Conservation (phyloP, 2,888 invertebrate species). For the Agrilus cyanescens region DNA sequence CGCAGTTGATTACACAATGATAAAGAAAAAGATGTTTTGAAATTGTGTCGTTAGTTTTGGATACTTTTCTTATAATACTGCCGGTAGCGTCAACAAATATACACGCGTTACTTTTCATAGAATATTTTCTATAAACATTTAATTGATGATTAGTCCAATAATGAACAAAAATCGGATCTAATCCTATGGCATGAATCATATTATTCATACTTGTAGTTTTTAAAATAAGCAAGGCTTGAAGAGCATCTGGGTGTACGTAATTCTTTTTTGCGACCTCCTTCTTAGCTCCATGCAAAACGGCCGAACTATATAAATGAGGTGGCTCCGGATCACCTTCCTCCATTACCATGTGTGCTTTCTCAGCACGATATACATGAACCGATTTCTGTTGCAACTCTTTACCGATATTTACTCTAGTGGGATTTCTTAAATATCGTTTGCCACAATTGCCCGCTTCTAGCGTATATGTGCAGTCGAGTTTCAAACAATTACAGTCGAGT, state of each 20-base stretch:
- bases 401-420: background rate
- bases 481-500: too few species aligned
- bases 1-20: background rate
- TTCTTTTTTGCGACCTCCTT: background rate
- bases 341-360: background rate
- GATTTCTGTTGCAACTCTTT: background rate
- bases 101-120: background rate
- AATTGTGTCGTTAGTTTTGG: background rate
- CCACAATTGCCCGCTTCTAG: background rate
- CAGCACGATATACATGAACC: background rate
- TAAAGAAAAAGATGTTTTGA: slow-evolving; percentile 3
- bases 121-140: background rate
- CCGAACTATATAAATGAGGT: background rate
- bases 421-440: background rate
- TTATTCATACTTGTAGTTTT: slow-evolving; percentile 8
- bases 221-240: background rate
- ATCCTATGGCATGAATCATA: slow-evolving; percentile 1
- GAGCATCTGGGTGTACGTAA: background rate
- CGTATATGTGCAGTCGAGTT: too few species aligned
- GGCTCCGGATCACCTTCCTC: background rate
- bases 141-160: slow-evolving; percentile 3
- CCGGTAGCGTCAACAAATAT: slow-evolving; percentile 2
- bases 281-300: background rate
- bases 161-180: slow-evolving; percentile 2
- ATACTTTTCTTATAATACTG: slow-evolving; percentile 1